Evolutionary conservation across 2,888 invertebrate species (phyloP), one percentile per base, ranked within the genome.

Genomic region (Clivina fossor): DNA sequence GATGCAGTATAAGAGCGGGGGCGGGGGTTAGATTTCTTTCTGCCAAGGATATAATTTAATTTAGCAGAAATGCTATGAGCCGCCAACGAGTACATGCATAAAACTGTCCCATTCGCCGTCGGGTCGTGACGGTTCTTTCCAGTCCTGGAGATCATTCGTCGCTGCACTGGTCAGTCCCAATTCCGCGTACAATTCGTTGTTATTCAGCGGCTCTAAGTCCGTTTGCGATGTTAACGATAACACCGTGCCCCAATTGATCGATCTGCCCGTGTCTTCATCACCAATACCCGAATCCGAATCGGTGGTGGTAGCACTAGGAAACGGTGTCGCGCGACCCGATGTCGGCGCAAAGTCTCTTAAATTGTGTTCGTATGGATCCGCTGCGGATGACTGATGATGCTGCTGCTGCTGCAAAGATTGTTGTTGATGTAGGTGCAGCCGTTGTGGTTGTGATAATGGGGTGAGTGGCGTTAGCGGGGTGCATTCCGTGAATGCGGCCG

Each of bases 191-290:
- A 89, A 77, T 77, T 90, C 89, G 75, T 88, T 89, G 76, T 88
- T 86, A 70, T 85, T 86, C 40, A 86, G 74, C 62, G 90, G 89
- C 75, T 91, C 91, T 55, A 91, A 78, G 70, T 90, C 90, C 58
- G 90, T 90, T 69, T 91, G 90, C 63, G 89, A 89, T 64, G 90
- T 88, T 43, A 93, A 80, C 70, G 89, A 90, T 62, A 93, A 80
- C 66, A 93, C 92, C 46, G 91, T 91, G 71, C 92, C 90, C 93
- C 93, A 93, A 76, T 92, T 92, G 74, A 93, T 92, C 66, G 88
- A 84, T 64, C 89, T 83, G 69, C 83, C 85, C 69, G 81, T 79
- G 64, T 86, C 85, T 58, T 84, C 82, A 73, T 88, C 88, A 65
- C 87, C 88, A 71, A 85, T 84, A 63, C 88, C 88, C 15, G 86